Base-by-base conservation (phyloP, 2,888 invertebrate genomes). In the Ommatoiulus sabulosus region DNA sequence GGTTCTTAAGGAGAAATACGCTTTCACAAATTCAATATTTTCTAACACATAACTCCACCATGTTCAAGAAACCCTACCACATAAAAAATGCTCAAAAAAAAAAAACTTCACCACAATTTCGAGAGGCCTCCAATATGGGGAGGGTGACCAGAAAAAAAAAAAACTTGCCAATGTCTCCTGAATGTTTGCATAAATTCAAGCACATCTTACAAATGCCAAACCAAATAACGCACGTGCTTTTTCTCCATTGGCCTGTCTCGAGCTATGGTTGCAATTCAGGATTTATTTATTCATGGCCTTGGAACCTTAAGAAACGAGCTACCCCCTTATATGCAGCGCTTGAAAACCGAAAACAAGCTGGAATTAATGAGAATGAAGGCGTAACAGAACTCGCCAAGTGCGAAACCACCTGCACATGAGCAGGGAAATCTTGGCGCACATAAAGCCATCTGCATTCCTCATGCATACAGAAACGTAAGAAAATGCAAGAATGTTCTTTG, bases 341-440 rank as follows among this genome's bases (percentile, higher is more conserved):
- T n/a, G n/a, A n/a, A 80, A 35, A 80, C 10, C 35, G 72, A 72
- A 72, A 72, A 72, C 72, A n/a, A 80, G 12, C 20, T 35, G 35
- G 80, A 80, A 35, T 80, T 80, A 80, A 80, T 80, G 80, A 80
- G 24, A 35, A 8, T 24, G 8, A 80, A 80, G 80, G 80, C 80
- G 80, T 80, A 80, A 7, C 80, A 80, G 80, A 5, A 35, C 80
- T 35, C 15, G 24, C 35, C 35, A 80, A 20, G 80, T 80, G 80
- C 80, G 35, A 80, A 80, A 80, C 80, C 80, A 80, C 80, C 80
- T 80, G 80, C 80, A 80, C 35, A 80, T 80, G 35, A 80, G 35
- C 80, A 80, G 35, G 24, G 24, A 80, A 80, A 80, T 80, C 35
- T 80, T 80, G 80, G 12, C 80, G 35, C 8, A 35, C 24, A 80